Evolutionary conservation across 2,888 invertebrate genomes (phyloP), one percentile per base, ranked within the genome.

Genomic region (Papilio protenor): DNA sequence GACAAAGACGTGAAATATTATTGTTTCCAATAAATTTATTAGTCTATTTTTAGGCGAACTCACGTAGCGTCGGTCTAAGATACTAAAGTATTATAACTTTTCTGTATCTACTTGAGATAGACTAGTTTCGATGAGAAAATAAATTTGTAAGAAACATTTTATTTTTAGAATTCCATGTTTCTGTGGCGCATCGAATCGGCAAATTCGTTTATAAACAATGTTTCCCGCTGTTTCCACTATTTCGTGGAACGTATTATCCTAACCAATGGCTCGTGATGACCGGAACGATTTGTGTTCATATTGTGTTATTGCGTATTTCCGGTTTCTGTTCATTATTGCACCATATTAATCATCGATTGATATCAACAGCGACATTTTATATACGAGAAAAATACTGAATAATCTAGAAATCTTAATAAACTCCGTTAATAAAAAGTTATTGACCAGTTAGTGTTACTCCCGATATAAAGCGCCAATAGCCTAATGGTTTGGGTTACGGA

Each of bases 191-290:
- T 74, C 66, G 57, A 59, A 73, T 57, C 59, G 59, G 57, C 40
- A 73, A 77, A 77, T 70, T 18, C 77, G 33, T 64, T 71, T 74
- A 78, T 75, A 78, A 74, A 75, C 71, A 75, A 77, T 45, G 40
- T 64, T 75, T 18, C 74, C 70, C 49, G 23, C 57, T 59, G 14
- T 21, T 16, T 52, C 27, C 21, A n/a, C 23, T 23, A 10, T 33
- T 64, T 55, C 40, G 47, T 78, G 27, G 18, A 75, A 75, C 78
- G 45, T 72, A 78, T 78, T 78, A 78, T 78, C 71, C 57, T 71
- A n/a, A 27, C 78, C 78, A 78, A 78, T 78, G 78, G 72, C 45
- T 64, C 78, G 78, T 47, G 57, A 75, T 47, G 61, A 47, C 55
- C 61, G 21, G 49, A 66, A 64, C 64, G 72, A 78, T 78, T 72